Evolutionary conservation across 2,797 vertebrate species (phyloP).

Genomic region (Sebastes iracundus): DNA sequence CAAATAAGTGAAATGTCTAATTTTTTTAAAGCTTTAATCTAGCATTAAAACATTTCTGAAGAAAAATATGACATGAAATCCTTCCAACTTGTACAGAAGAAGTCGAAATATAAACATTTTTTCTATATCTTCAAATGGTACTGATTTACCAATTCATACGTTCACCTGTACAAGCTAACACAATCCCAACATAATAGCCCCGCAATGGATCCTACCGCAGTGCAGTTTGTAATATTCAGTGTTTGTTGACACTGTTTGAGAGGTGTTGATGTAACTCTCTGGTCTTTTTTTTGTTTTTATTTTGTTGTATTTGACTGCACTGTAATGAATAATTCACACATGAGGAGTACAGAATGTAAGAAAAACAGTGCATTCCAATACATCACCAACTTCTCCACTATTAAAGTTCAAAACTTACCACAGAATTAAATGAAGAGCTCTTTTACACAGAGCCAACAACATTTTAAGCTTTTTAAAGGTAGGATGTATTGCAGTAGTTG

Average conservation of each 20-base stretch:
- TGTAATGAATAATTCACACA: not conserved
- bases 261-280: not conserved
- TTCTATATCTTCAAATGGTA: not conserved
- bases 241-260: not conserved
- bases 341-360: not conserved
- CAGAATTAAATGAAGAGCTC: not conserved
- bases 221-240: not conserved
- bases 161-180: not conserved
- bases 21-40: not conserved
- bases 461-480: not conserved
- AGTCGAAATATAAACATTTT: not conserved
- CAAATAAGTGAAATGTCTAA: not conserved
- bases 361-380: not conserved
- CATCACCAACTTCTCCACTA: not conserved
- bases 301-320: not conserved
- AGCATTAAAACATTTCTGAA: not conserved
- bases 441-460: too few relatives aligned
- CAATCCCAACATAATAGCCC: not conserved
- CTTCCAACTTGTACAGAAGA: not conserved
- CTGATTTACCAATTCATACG: not conserved
- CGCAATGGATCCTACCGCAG: not conserved
- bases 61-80: not conserved
- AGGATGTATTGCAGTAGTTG: not conserved
- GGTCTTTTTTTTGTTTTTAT: not conserved
- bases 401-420: not conserved